These are phyloP conservation scores for Zophobas atratus DNA, from an alignment of 1,140 invertebrate species.

Conservation along the genomic window DNA sequence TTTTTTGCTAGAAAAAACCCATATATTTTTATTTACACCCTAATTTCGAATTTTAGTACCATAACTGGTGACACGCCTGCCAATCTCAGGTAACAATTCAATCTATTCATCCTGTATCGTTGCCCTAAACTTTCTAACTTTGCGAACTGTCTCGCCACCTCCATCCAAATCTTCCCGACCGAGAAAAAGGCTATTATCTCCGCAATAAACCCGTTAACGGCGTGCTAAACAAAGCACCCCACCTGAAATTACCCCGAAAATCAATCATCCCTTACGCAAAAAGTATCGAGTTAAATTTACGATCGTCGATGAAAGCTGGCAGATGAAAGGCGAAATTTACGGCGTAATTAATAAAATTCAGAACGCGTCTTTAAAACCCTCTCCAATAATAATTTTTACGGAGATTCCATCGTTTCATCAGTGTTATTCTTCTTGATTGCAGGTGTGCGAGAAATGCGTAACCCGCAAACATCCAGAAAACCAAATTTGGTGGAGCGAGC, in stretches of 20 bases:
- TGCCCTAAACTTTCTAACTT: too few relatives aligned
- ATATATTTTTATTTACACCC: too few relatives aligned
- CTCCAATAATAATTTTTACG: not conserved
- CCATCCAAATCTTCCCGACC: too few relatives aligned
- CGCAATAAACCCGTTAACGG: not conserved
- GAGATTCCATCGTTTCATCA: slow-evolving; percentile 10
- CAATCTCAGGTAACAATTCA: too few relatives aligned
- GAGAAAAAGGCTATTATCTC: not conserved
- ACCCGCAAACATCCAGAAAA: slow-evolving; percentile 56
- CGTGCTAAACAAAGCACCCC: not conserved
- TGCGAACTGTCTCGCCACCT: too few relatives aligned
- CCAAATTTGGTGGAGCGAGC: slow-evolving; percentile 64
- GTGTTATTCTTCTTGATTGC: slow-evolving; percentile 46
- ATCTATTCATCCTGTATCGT: too few relatives aligned
- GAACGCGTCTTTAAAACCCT: not conserved
- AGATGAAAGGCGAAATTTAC: slow-evolving; percentile 15
- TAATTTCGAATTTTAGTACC: too few relatives aligned
- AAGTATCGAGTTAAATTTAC: not conserved
- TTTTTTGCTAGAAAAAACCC: too few relatives aligned
- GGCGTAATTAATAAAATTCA: slow-evolving; percentile 32
- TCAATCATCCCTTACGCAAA: not conserved
- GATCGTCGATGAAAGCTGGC: slow-evolving; percentile 6
- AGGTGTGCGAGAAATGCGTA: slow-evolving; percentile 68
- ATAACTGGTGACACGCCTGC: too few relatives aligned
- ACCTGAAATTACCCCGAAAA: not conserved